These are phyloP conservation scores for Chelon auratus DNA, from an alignment of 2,797 vertebrate genomes.

Conservation along the genomic window DNA sequence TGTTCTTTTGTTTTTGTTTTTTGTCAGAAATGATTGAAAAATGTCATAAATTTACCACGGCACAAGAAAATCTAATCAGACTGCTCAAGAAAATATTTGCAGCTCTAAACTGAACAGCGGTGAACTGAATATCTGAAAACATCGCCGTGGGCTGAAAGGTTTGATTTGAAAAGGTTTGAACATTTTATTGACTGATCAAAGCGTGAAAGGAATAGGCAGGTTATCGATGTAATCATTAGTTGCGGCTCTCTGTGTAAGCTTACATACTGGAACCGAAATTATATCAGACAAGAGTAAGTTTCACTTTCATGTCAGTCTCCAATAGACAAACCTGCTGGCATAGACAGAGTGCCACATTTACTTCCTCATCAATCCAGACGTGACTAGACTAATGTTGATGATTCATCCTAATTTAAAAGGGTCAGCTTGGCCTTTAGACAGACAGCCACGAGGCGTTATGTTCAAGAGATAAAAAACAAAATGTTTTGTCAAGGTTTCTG, in stretches of 20 bases:
- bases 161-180: background rate
- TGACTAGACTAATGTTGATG: slow-evolving; percentile 18
- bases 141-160: background rate
- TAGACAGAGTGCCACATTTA: background rate
- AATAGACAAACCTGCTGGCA: slow-evolving; percentile 7
- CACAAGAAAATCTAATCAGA: too few species aligned
- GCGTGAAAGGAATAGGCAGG: background rate
- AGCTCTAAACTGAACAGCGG: too few species aligned
- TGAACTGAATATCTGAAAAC: slow-evolving; percentile 5
- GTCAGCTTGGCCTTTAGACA: background rate
- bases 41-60: too few species aligned
- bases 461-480: too few species aligned
- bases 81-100: too few species aligned
- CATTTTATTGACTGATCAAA: background rate
- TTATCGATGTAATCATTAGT: background rate
- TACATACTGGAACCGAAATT: background rate
- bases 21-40: too few species aligned
- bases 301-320: background rate
- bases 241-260: background rate
- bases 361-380: slow-evolving; percentile 22
- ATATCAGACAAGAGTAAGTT: background rate
- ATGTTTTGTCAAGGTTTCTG: too few species aligned
- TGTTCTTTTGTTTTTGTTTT: too few species aligned
- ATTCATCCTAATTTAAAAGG: slow-evolving; percentile 28
- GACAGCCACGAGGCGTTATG: too few species aligned